Evolutionary conservation across 2,113 vertebrate species (phyloP).

Genomic region (Accipiter virgatus): DNA sequence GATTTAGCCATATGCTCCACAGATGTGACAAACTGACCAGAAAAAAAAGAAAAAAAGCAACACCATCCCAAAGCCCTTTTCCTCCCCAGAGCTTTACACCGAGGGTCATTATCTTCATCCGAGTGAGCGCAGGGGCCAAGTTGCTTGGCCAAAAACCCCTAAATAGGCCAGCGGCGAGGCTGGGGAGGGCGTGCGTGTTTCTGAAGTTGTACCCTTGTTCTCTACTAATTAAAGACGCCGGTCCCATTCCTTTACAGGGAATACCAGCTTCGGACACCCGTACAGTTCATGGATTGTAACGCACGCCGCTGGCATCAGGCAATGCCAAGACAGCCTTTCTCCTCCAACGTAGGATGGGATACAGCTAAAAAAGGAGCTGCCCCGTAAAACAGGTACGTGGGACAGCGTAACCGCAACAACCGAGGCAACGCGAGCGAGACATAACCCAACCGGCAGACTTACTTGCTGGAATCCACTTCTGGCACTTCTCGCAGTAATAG

Average conservation of each 20-base stretch:
- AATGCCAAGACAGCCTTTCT: background rate
- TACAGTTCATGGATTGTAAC: rapidly evolving
- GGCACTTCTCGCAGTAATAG: constrained; percentile 96
- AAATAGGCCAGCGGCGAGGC: background rate
- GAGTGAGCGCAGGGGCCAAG: background rate
- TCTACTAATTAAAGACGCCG: background rate
- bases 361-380: background rate
- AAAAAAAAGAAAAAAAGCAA: background rate
- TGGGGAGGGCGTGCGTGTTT: background rate
- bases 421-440: background rate
- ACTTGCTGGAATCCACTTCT: constrained; percentile 95
- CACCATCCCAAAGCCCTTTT: background rate
- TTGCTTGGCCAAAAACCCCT: background rate
- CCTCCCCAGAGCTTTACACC: background rate
- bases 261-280: background rate
- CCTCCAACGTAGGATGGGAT: rapidly evolving
- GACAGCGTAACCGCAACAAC: background rate
- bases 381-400: rapidly evolving
- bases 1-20: background rate
- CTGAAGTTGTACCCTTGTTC: background rate
- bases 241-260: background rate
- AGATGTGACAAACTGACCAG: background rate
- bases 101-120: background rate
- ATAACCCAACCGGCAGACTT: constrained; percentile 45
- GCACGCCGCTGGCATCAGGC: background rate